A percentile compares a stretch with the other conserved stretches of the same genome.
These are phyloP conservation scores for Argyresthia goedartella DNA, from an alignment of 2,888 invertebrate genomes.

Conservation along the genomic window DNA sequence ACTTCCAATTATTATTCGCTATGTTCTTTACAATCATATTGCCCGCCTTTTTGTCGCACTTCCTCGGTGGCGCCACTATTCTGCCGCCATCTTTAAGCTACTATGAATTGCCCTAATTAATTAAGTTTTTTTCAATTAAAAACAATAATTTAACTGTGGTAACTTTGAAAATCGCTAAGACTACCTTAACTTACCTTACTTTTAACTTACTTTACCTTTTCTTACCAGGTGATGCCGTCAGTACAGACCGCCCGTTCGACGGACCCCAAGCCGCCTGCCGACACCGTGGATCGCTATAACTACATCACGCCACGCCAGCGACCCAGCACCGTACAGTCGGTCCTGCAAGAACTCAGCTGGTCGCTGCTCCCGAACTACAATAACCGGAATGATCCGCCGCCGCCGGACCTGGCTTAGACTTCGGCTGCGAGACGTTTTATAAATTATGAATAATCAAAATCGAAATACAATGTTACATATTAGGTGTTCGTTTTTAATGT, in stretches of 20 bases:
- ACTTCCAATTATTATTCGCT: neutral
- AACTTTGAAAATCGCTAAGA: too few relatives aligned
- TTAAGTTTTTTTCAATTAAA: too few relatives aligned
- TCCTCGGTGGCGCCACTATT: too few relatives aligned
- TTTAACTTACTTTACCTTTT: too few relatives aligned
- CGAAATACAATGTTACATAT: neutral
- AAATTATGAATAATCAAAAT: too few relatives aligned
- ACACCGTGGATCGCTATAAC: slow-evolving; percentile 19
- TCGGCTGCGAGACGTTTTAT: too few relatives aligned
- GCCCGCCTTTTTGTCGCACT: neutral
- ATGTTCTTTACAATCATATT: neutral
- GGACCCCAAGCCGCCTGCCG: slow-evolving; percentile 20
- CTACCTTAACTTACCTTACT: too few relatives aligned
- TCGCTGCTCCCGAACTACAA: neutral
- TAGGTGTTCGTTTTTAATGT: neutral
- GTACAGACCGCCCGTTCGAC: slow-evolving; percentile 8
- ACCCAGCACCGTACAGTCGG: neutral
- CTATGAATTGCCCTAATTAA: too few relatives aligned
- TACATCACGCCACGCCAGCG: slow-evolving; percentile 11
- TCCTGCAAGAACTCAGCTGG: neutral
- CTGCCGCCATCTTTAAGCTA: too few relatives aligned
- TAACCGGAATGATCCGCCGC: neutral
- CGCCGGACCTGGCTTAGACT: too few relatives aligned
- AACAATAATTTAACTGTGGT: too few relatives aligned
- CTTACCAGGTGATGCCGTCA: slow-evolving; percentile 15